These are phyloP conservation scores for Genyomyrus donnyi DNA, from an alignment of 2,113 vertebrate species.

Conservation along the genomic window DNA sequence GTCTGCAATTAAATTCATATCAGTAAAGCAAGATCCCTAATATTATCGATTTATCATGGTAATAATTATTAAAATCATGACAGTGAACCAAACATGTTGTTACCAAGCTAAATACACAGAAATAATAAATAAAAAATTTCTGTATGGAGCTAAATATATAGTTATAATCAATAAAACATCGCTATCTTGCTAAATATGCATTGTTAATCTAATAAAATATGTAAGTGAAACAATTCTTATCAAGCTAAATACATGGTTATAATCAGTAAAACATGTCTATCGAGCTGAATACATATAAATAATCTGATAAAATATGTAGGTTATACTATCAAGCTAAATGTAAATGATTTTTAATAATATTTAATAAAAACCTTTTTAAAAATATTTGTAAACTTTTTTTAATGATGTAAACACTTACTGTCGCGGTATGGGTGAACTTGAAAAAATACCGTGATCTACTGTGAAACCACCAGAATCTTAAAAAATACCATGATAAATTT, in stretches of 20 bases:
- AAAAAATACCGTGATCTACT: not conserved
- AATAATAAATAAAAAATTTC: not conserved
- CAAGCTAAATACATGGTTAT: not conserved
- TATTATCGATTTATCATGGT: not conserved
- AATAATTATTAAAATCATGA: not conserved
- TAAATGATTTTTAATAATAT: not conserved
- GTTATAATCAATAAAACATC: too few species aligned
- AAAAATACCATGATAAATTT: not conserved
- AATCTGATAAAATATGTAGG: not conserved
- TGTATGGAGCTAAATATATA: not conserved
- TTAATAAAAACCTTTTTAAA: not conserved
- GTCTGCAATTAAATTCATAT: not conserved
- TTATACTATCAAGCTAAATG: not conserved
- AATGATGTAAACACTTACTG: not conserved
- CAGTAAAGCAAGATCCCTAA: not conserved
- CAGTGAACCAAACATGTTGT: not conserved
- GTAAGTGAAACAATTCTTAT: not conserved
- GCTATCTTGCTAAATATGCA: too few species aligned
- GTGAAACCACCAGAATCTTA: not conserved
- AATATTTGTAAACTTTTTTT: not conserved
- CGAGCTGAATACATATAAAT: not conserved
- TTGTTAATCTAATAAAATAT: not conserved
- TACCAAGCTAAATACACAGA: not conserved
- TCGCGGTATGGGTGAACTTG: not conserved
- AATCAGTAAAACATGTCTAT: not conserved